Evolutionary conservation across 2,888 invertebrate species (phyloP), one percentile per base, ranked within the genome.

Genomic region (Caenorhabditis sinica): DNA sequence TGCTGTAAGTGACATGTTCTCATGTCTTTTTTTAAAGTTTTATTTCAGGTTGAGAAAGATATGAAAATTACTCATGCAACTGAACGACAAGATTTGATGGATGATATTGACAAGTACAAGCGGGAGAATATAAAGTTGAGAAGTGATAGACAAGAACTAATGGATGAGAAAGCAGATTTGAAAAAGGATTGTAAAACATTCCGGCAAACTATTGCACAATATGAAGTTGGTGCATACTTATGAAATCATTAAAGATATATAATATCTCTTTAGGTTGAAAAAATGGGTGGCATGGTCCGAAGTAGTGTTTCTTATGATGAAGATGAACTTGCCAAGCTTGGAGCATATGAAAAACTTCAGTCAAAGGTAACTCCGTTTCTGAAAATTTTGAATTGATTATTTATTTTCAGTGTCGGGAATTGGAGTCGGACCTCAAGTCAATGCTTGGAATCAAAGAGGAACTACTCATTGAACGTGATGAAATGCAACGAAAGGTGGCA

Each of bases 121-220:
- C 40, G 58, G 13, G 86, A 88, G 36, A 74, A 85, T 20, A 79
- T 73, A 17, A 61, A 33, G 8, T 36, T 86, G 20, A 58, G 61
- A 66, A 49, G 13, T 23, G 80, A 80, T 0, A 40, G 71, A 4
- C 71, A 81, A 23, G 86, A 87, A 66, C 25, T 87, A 9, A 2
- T 75, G 1, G 86, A 82, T 15, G 87, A 88, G 49, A 85, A 87
- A 49, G 11, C 68, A 0, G 89, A 89, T 66, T 82, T 88, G 36
- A 84, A 86, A 43, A 88, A 88, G 53, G 89, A 89, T 60, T 89
- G 89, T 76, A 89, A 88, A 82, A 86, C 84, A 0, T 88, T 88
- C 49, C 79, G 89, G 9, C 88, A 88, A 36, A 85, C 86, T n/a
- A 86, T 89, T 56, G 89, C 89, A 0, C 84, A 81, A 51, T 83